These are phyloP conservation scores for Drosophila stalkeri DNA, from an alignment of 2,888 invertebrate species.

Conservation along the genomic window DNA sequence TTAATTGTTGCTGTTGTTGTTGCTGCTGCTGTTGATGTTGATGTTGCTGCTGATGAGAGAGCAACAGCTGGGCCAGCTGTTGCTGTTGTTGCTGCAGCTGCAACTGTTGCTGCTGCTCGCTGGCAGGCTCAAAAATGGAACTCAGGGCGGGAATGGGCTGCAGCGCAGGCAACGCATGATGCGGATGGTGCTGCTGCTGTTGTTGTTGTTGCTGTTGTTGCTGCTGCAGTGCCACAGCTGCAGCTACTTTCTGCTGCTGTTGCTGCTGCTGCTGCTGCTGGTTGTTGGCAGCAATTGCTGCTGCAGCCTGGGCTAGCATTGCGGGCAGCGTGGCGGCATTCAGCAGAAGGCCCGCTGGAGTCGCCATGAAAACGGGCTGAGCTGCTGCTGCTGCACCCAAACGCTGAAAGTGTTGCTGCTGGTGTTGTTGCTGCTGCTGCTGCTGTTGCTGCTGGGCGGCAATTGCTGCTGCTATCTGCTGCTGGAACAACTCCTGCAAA, in stretches of 20 bases:
- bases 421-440: slow-evolving; percentile 76
- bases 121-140: slow-evolving; percentile 80
- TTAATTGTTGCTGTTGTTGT: slow-evolving; percentile 63
- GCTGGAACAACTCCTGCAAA: slow-evolving; percentile 69
- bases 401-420: slow-evolving; percentile 79
- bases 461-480: slow-evolving; percentile 69
- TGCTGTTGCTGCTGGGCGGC: slow-evolving; percentile 81
- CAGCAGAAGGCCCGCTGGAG: slow-evolving; percentile 83
- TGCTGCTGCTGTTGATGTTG: slow-evolving; percentile 57
- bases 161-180: slow-evolving; percentile 80
- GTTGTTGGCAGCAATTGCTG: slow-evolving; percentile 77
- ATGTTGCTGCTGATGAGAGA: slow-evolving; percentile 61
- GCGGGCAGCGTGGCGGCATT: slow-evolving; percentile 84
- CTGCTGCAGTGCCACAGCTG: slow-evolving; percentile 54
- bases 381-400: slow-evolving; percentile 77
- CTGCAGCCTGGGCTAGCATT: slow-evolving; percentile 83
- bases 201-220: slow-evolving; percentile 52
- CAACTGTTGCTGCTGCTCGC: slow-evolving; percentile 72
- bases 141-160: slow-evolving; percentile 84
- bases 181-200: slow-evolving; percentile 52
- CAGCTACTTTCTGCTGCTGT: slow-evolving; percentile 57
- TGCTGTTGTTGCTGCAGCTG: slow-evolving; percentile 58
- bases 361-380: slow-evolving; percentile 85
- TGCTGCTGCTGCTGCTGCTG: slow-evolving; percentile 76
- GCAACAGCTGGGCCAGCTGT: slow-evolving; percentile 64